Base-by-base conservation (phyloP, 2,113 vertebrate species). In the Antechinus flavipes region DNA sequence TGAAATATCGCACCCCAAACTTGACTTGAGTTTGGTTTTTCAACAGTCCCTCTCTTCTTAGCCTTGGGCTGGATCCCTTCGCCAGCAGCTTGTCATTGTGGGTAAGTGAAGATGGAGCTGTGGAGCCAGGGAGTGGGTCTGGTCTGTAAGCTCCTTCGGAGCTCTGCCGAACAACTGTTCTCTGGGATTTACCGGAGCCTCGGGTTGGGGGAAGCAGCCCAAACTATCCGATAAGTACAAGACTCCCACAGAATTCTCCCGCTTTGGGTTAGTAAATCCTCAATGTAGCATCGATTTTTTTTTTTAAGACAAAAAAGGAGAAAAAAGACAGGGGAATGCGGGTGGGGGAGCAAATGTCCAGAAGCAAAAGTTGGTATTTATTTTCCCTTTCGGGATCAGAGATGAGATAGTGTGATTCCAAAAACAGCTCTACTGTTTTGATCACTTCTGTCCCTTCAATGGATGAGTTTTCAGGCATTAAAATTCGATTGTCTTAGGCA, bases 371-470 rank as follows among this genome's bases (percentile, higher is more conserved):
- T 27, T 30, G 26, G 2, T 30, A 61, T 61, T 30, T 61, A 61
- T 61, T 30, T 61, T 27, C 9, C 10, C 27, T 61, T 61, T 61
- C 58, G 10, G 4, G 2, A 27, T 12, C 4, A 14, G 14, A 5
- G n/a, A 49, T 1, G 8, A 3, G 3, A 22, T 56, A 12, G 25
- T 24, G 30, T n/a, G 16, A 76, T 16, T 76, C 61, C 61, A n/a
- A 76, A 76, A 4, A n/a, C 14, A n/a, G 61, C 30, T 35, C 30
- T 76, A 76, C 5, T 14, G n/a, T 76, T 0, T 90, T 22, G 6
- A 68, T 46, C 90, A 90, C 52, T 58, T 19, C 42, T 16, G 47
- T 61, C 97, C 93, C 97, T 97, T 91, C 95, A 96, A 96, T 91
- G 91, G 50, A 76, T 90, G 26, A 94, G 91, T 68, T 30, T n/a